Conservation (phyloP, 2,797 vertebrate genomes). For the Hafferia zeledoni region DNA sequence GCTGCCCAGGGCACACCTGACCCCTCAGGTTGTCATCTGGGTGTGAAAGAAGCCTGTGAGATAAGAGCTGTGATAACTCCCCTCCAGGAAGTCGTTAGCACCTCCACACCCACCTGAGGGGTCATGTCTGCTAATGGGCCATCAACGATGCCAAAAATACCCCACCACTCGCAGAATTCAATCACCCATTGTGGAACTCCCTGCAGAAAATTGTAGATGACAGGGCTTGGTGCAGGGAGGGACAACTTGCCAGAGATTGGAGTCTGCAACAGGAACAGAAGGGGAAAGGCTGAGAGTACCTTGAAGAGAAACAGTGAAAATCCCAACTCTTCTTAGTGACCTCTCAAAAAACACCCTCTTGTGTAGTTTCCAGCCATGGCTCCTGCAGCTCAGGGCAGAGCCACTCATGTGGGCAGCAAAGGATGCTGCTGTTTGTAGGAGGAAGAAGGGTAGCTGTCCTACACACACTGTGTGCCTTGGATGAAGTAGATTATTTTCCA, state of each 20-base stretch:
- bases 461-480: rapidly evolving
- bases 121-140: no score
- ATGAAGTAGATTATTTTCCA: background rate
- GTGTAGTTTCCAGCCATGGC: background rate
- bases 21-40: no score
- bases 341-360: background rate
- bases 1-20: no score
- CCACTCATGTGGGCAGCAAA: background rate
- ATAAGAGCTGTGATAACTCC: no score
- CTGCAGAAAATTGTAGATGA: rapidly evolving
- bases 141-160: no score
- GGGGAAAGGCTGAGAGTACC: background rate
- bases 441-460: background rate
- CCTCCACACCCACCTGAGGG: no score
- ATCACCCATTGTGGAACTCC: no score
- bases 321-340: background rate
- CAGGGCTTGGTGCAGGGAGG: background rate
- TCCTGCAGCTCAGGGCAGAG: background rate
- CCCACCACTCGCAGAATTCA: no score
- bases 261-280: background rate
- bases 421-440: background rate
- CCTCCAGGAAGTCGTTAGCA: no score
- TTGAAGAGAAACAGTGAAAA: background rate
- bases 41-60: no score
- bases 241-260: background rate